Evolutionary conservation across 2,888 invertebrate species (phyloP).

Genomic region (Meandrusa payeni): DNA sequence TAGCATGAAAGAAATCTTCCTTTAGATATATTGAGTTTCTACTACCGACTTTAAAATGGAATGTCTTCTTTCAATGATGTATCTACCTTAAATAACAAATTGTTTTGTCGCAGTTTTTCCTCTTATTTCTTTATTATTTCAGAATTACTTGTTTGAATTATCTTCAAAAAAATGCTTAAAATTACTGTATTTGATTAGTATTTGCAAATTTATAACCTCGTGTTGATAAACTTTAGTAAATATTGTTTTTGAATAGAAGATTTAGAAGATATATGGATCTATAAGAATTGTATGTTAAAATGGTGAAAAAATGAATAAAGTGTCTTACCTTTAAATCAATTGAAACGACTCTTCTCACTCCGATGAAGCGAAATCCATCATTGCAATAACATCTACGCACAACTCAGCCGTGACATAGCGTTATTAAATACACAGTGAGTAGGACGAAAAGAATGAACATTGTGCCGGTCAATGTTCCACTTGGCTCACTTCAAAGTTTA

Average conservation of each 20-base stretch:
- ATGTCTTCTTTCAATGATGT: conserved; percentile 30
- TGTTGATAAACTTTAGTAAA: background rate
- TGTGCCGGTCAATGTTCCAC: conserved; percentile 30
- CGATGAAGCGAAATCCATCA: conserved; percentile 52
- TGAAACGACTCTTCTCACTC: conserved; percentile 38
- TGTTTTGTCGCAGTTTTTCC: background rate
- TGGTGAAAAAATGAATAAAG: conserved; percentile 14
- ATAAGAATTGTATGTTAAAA: too few species aligned
- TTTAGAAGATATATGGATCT: too few species aligned
- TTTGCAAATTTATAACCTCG: background rate
- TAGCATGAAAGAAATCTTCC: too few species aligned
- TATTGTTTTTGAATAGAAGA: too few species aligned
- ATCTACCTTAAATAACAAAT: background rate
- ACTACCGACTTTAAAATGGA: conserved; percentile 42
- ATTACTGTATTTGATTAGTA: background rate
- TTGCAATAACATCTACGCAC: conserved; percentile 37
- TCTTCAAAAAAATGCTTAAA: too few species aligned
- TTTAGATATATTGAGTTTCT: conserved; percentile 41
- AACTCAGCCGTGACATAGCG: conserved; percentile 64
- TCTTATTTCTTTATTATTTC: background rate
- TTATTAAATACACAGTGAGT: conserved; percentile 72
- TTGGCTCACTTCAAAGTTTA: conserved; percentile 31
- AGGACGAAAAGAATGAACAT: conserved; percentile 74
- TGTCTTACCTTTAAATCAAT: conserved; percentile 34
- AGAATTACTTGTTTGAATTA: too few species aligned